Conservation (phyloP, 1,140 invertebrate species). For the Zophobas morio region DNA sequence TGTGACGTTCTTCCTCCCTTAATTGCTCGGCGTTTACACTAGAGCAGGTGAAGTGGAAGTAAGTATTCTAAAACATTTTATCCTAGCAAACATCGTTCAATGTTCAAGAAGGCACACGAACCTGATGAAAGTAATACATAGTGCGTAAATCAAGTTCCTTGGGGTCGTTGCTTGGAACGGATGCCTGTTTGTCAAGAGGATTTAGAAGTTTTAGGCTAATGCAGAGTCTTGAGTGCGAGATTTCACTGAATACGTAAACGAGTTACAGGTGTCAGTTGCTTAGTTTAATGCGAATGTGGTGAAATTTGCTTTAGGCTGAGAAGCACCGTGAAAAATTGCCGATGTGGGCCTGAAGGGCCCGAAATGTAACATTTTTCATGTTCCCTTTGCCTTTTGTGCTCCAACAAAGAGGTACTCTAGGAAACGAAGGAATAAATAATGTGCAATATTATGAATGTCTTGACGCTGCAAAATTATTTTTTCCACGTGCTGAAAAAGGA, state of each 20-base stretch:
- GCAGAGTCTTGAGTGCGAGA: constrained; percentile 15
- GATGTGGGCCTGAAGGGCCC: too few relatives aligned
- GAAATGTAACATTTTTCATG: not conserved
- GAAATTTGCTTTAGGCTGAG: constrained; percentile 8
- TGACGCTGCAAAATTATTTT: too few relatives aligned
- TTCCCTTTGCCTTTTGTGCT: not conserved
- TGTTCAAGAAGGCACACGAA: not conserved
- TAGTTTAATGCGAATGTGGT: constrained; percentile 12
- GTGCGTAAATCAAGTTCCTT: constrained; percentile 29
- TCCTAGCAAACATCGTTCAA: not conserved
- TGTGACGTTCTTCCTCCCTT: too few relatives aligned
- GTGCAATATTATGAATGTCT: too few relatives aligned
- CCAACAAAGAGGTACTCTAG: too few relatives aligned
- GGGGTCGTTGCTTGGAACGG: constrained; percentile 19
- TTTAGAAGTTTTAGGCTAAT: constrained; percentile 38
- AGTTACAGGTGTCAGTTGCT: constrained; percentile 27
- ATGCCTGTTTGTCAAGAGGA: constrained; percentile 36
- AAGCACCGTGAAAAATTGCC: not conserved
- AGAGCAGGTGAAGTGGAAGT: not conserved
- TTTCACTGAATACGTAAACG: constrained; percentile 18
- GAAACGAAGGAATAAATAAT: too few relatives aligned
- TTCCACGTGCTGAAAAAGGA: too few relatives aligned
- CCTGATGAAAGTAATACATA: constrained; percentile 15
- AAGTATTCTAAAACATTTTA: not conserved
- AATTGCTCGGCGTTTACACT: not conserved